Conservation (phyloP, 2,797 vertebrate species). For the Delichon dasypus region DNA sequence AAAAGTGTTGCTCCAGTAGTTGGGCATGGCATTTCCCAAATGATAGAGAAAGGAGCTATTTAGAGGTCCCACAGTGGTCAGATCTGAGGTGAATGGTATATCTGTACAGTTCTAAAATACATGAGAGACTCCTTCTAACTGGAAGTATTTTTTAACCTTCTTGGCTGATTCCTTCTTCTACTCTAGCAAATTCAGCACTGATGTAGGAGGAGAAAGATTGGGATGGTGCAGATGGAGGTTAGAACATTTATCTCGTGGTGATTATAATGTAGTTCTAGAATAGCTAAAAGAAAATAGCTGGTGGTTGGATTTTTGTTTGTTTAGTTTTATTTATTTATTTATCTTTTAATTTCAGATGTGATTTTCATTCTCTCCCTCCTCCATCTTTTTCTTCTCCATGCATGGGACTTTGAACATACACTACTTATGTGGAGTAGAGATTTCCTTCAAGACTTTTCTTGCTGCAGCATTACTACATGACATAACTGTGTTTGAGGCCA, state of each 20-base stretch:
- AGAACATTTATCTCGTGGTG: neutral
- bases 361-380: neutral
- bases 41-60: neutral
- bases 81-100: neutral
- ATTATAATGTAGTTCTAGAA: neutral
- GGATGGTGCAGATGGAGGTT: slow-evolving; percentile 49
- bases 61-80: neutral
- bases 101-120: neutral
- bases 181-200: slow-evolving; percentile 22
- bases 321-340: neutral
- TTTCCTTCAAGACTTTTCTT: neutral
- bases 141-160: neutral
- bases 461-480: neutral
- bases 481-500: neutral
- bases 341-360: neutral
- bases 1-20: neutral
- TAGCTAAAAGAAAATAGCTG: neutral
- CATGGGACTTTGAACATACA: slow-evolving; percentile 1
- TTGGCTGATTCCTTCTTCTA: neutral
- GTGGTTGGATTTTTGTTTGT: neutral
- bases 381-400: neutral
- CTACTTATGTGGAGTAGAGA: neutral
- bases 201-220: slow-evolving; percentile 49
- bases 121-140: neutral
- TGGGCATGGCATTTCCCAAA: neutral